Evolutionary conservation across 2,888 invertebrate genomes (phyloP), one percentile per base, ranked within the genome.

Genomic region (Phrixothrix hirtus): DNA sequence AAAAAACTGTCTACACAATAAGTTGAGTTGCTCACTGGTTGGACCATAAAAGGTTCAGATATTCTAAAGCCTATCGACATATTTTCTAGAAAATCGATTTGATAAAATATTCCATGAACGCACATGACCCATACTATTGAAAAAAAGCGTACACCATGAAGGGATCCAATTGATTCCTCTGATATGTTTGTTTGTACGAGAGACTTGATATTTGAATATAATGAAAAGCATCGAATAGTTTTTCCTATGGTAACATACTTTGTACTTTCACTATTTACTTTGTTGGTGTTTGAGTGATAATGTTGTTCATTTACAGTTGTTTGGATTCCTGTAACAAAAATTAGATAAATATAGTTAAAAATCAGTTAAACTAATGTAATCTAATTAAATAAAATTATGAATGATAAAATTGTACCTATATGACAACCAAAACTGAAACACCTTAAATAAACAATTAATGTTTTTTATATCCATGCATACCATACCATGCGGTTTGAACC

Each of bases 51-150:
- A 25, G 64, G 66, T 50, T 75, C 73, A 0, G 73, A 65, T 55
- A 75, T 49, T 47, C 74, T 61, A 58, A 66, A 75, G 1, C 69
- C 66, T 56, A 65, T 63, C 1, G 72, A 58, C 38, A 72, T 71
- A 58, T 79, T 79, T 31, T 73, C 75, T 1, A 70, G 59, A 38
- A 67, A 75, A 46, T 77, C 75, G 1, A 64, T 62, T 57, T 72
- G 70, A 58, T 75, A 80, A 56, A 71, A 76, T 7, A 76, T 51
- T 3, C 78, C 75, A 58, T 84, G 83, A 1, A 77, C 78, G 50
- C 78, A 65, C 32, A 83, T 77, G 12, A 83, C 79, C 81, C 83
- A 83, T 16, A 77, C 58, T 79, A 83, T 81, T 11, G 79, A 77
- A 12, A 83, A 66, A 57, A 81, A 79, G 57, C 79, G 72, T 6